Evolutionary conservation across 2,888 invertebrate genomes (phyloP), one percentile per base, ranked within the genome.

Genomic region (Plebejus argus): DNA sequence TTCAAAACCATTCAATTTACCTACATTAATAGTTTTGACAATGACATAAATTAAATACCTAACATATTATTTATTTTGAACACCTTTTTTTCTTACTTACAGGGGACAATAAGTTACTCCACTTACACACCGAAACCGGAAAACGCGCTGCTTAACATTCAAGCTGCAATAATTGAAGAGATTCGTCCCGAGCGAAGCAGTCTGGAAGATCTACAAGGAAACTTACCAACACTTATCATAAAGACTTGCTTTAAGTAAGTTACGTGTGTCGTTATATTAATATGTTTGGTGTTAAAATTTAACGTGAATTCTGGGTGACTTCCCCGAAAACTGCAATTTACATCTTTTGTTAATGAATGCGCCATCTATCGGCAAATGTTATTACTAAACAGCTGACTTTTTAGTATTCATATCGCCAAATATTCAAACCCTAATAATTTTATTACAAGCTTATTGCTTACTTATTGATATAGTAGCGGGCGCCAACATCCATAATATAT

Each of bases 61-160:
- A n/a, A n/a, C n/a, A n/a, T n/a, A n/a, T n/a, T n/a, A 28, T 75
- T 74, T 23, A n/a, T 35, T n/a, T 23, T 56, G 10, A 6, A 10
- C 20, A 2, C 61, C 7, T 8, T 7, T 53, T 20, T n/a, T 78
- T 56, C 3, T 33, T 1, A 33, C 1, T 74, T 74, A 71, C 85
- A 96, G 95, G 96, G 96, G 0, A 95, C 95, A 76, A 96, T 95
- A 45, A 91, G 95, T 0, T 96, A 96, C 82, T 96, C 96, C 0
- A 96, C 96, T 0, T 96, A 96, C 82, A 90, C 94, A 0, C 95
- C 95, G 0, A 93, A 94, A 80, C 93, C 94, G 8, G 94, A 94
- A 79, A 96, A 95, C 33, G 89, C 94, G 0, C 86, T 95, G 20
- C 85, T 96, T 10, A 95, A 95, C 77, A 90, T 96, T n/a, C 95